Percentiles rank a stretch among this genome's conserved stretches.
Conservation (phyloP, 2,113 vertebrate genomes). For the rat (Rattus norvegicus) region DNA sequence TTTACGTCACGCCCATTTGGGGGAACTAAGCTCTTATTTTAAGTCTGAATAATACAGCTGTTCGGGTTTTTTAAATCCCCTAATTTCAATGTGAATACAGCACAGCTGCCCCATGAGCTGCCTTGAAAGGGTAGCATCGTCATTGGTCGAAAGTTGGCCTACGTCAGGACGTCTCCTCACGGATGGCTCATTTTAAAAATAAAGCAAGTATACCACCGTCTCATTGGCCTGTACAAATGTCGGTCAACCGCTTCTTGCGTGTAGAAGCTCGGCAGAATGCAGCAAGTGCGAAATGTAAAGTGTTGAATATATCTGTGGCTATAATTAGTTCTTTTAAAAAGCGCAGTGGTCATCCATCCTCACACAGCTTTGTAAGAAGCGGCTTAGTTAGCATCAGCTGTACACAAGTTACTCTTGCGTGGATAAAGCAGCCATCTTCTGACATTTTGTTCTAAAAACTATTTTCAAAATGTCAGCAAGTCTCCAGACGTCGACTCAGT, state of each 20-base stretch:
- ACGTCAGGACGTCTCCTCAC: constrained; percentile 46
- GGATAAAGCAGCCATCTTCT: constrained; percentile 76
- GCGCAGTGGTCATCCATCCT: constrained; percentile 75
- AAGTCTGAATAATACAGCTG: constrained; percentile 82
- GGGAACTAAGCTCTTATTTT: constrained; percentile 84
- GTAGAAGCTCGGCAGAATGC: not conserved
- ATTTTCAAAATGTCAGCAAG: constrained; percentile 83
- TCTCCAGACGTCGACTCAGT: constrained; percentile 78
- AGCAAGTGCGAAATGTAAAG: constrained; percentile 34
- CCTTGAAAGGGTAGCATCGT: constrained; percentile 48
- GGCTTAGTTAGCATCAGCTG: constrained; percentile 80
- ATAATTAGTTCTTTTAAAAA: constrained; percentile 75
- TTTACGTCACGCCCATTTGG: constrained; percentile 83
- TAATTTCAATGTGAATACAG: constrained; percentile 84
- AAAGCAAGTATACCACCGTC: not conserved
- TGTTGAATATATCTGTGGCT: constrained; percentile 61
- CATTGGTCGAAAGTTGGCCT: constrained; percentile 69
- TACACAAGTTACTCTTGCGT: constrained; percentile 68
- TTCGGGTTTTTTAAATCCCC: constrained; percentile 78
- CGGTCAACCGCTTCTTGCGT: not conserved
- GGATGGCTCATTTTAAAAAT: constrained; percentile 47
- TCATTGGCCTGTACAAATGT: constrained; percentile 59
- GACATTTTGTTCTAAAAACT: constrained; percentile 83
- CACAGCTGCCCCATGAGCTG: constrained; percentile 78
- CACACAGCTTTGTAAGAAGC: constrained; percentile 59